Evolutionary conservation across 2,888 invertebrate species (phyloP), one percentile per base, ranked within the genome.

Genomic region (Hypercompe scribonia): DNA sequence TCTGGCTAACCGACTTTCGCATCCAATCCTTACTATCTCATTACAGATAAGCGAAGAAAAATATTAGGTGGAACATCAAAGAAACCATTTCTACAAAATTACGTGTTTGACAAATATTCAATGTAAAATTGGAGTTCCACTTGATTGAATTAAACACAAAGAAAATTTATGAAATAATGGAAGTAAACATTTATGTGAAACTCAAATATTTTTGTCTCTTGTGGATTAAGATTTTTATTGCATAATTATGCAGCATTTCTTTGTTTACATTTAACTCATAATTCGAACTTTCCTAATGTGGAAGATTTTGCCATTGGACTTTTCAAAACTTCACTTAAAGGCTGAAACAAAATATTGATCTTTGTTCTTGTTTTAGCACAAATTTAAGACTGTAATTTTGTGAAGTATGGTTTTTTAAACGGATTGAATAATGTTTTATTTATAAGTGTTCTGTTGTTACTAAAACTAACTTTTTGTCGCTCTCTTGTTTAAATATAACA

Each of bases 111-210:
- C 81, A 77, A 58, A 81, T 70, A 71, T 34, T 50, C 76, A 74
- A 75, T 74, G 73, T 73, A 75, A 70, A 71, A 68, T 75, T 75
- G 69, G 74, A 75, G 79, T 81, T 76, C 71, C 70, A 63, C 77
- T 81, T 81, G 76, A 82, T 82, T 81, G 76, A 82, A 82, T 81
- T 81, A 66, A 65, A 65, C 63, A 66, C n/a, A 31, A 65, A 71
- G 46, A 36, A 81, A 79, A 78, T 63, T 77, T 76, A 68, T 64
- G 64, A 73, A 65, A 75, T 82, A 76, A 75, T 81, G 77, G 70
- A 81, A 75, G 74, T 75, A 75, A 78, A 75, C 74, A 79, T 79
- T 71, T 71, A 70, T 66, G 71, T 65, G 63, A 31, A 74, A 76
- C 71, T 65, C 67, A 64, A 72, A 74, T 78, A 77, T 82, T 80